These are phyloP conservation scores for Pongo abelii DNA, from an alignment of 2,113 vertebrate species.

Conservation along the genomic window DNA sequence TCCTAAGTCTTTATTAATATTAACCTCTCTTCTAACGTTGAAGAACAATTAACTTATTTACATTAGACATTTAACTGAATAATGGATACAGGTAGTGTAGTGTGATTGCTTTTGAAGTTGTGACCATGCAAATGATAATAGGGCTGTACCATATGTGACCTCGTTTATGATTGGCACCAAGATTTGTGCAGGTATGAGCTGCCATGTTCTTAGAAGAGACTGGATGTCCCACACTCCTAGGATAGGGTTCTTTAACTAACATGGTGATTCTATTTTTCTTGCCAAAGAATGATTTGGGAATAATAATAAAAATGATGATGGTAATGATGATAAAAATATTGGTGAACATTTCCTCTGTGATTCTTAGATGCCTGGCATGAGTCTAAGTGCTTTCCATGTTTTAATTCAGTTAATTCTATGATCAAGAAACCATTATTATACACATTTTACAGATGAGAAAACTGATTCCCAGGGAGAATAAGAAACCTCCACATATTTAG, in stretches of 20 bases:
- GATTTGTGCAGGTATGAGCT: background rate
- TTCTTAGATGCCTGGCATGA: background rate
- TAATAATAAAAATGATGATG: background rate
- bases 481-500: background rate
- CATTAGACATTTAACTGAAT: background rate
- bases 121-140: background rate
- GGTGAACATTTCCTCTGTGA: background rate
- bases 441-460: background rate
- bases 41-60: background rate
- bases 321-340: background rate
- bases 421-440: background rate
- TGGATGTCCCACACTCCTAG: too few relatives aligned
- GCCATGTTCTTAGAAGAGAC: background rate
- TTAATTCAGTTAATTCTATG: background rate
- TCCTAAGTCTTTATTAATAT: background rate
- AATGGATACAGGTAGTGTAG: background rate
- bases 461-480: background rate
- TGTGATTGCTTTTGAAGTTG: background rate
- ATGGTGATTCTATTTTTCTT: background rate
- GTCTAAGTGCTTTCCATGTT: background rate
- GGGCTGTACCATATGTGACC: background rate
- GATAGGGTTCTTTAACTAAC: background rate
- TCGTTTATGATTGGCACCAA: background rate
- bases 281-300: background rate
- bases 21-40: background rate